A percentile compares a stretch with the other conserved stretches of the same genome.
phyloP scores from a whole-genome alignment of 1,140 invertebrate genomes.

The Drosophila watanabei region DNA sequence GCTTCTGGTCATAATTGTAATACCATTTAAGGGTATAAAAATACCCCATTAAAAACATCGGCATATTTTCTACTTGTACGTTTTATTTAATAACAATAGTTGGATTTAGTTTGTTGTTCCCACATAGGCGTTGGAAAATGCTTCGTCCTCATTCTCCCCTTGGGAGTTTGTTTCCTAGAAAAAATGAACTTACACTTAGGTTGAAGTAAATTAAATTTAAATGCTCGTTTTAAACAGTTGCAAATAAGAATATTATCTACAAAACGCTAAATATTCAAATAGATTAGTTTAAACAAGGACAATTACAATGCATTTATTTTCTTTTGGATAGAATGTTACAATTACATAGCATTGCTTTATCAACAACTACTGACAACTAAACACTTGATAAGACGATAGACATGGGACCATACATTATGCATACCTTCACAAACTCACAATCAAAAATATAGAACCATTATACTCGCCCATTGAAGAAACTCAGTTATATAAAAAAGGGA shows the following conservation, averaged over 20 bases:
- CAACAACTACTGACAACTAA: not conserved
- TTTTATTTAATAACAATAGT: conserved; percentile 28
- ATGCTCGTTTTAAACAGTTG: conserved; percentile 12
- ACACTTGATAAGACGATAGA: not conserved
- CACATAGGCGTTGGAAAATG: conserved; percentile 3
- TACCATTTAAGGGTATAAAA: not conserved
- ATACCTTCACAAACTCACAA: not conserved
- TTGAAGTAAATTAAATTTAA: not conserved
- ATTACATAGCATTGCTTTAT: not conserved
- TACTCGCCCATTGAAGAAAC: not conserved
- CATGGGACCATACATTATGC: not conserved
- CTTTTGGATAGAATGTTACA: not conserved
- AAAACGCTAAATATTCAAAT: not conserved
- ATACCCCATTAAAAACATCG: not conserved
- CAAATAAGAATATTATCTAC: not conserved
- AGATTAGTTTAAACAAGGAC: not conserved
- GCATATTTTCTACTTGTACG: not conserved
- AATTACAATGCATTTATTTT: not conserved
- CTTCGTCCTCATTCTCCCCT: not conserved
- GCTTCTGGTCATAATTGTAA: not conserved
- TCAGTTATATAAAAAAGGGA: not conserved
- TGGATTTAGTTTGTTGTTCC: not conserved
- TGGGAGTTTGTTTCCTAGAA: not conserved
- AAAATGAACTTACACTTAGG: not conserved
- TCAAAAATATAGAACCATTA: not conserved